Percentiles rank a stretch among this genome's conserved stretches.
Evolutionary conservation across 2,113 vertebrate species (phyloP).

Genomic region (Pitta sordida): DNA sequence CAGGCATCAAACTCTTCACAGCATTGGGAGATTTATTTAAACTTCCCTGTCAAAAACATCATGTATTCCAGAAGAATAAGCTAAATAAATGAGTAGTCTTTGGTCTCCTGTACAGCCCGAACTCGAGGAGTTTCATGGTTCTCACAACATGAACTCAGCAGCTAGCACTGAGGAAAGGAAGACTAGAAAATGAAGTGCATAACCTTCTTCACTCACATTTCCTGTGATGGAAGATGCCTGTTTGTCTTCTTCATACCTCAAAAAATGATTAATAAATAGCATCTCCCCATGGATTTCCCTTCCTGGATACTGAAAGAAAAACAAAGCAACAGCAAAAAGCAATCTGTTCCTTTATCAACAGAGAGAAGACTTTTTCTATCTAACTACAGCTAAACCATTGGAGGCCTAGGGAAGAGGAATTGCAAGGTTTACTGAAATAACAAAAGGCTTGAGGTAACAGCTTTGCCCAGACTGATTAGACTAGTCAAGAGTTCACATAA

Average conservation of each 20-base stretch:
- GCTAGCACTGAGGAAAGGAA: not conserved
- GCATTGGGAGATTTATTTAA: not conserved
- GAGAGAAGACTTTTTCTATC: not conserved
- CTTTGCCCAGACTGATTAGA: not conserved
- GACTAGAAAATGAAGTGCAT: not conserved
- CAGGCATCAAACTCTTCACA: not conserved
- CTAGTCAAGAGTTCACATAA: not conserved
- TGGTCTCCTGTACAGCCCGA: not conserved
- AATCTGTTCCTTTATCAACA: not conserved
- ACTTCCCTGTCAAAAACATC: not conserved
- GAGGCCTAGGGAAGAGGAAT: not conserved
- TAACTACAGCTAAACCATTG: not conserved
- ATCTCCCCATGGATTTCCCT: not conserved
- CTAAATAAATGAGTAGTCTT: not conserved
- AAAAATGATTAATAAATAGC: not conserved
- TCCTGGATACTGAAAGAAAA: not conserved
- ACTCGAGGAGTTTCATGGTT: not conserved
- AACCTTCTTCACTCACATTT: not conserved
- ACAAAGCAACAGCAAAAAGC: not conserved
- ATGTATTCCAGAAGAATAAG: not conserved
- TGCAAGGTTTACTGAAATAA: not conserved
- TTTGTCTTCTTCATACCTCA: not conserved
- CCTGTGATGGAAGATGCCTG: not conserved
- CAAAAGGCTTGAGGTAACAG: not conserved
- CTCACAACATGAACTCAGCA: not conserved